Conservation (phyloP, 2,113 vertebrate species). For the Mirounga angustirostris region DNA sequence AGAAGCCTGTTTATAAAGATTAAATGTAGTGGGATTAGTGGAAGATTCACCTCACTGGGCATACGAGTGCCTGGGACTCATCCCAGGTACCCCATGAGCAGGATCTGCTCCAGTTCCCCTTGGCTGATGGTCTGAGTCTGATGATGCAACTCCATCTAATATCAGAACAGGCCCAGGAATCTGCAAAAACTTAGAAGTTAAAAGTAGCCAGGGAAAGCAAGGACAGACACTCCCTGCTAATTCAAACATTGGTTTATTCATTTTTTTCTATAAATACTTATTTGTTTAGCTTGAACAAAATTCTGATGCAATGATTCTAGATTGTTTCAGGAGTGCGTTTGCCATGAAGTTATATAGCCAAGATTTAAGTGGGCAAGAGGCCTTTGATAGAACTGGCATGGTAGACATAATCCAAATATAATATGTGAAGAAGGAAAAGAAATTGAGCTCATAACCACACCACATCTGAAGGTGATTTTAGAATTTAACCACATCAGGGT, state of each 20-base stretch:
- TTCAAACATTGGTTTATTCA: neutral
- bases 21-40: neutral
- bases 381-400: neutral
- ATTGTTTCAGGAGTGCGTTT: neutral
- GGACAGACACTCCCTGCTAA: neutral
- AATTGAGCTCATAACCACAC: neutral
- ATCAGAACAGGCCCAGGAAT: neutral
- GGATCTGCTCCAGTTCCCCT: neutral
- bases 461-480: slow-evolving; percentile 61
- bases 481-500: slow-evolving; percentile 26
- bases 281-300: slow-evolving; percentile 49
- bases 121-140: neutral
- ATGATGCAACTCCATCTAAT: neutral
- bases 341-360: neutral
- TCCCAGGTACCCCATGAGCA: neutral
- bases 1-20: neutral
- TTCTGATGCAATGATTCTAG: neutral
- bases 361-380: slow-evolving; percentile 31
- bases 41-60: neutral
- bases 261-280: slow-evolving; percentile 39
- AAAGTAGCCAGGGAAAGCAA: neutral
- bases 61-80: neutral
- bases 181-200: neutral
- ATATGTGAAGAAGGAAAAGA: slow-evolving; percentile 38
- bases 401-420: slow-evolving; percentile 31